phyloP scores from a whole-genome alignment of 1,140 invertebrate genomes.

The Pinna nobilis region DNA sequence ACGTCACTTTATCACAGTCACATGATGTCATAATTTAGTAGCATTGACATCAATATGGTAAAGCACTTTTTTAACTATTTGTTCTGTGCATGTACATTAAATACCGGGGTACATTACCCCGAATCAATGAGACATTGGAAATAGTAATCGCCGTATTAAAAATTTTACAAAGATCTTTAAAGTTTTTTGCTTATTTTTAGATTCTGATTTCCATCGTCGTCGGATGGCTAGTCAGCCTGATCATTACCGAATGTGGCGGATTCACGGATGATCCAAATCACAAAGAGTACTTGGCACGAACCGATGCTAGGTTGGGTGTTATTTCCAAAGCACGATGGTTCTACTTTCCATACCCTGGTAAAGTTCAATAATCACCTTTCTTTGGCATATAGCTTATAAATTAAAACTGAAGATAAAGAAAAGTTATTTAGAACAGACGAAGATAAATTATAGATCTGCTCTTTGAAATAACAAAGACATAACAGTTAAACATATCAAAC shows the following conservation, averaged over 20 bases:
- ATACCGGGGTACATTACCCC: no score
- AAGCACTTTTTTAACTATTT: no score
- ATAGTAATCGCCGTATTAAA: not conserved
- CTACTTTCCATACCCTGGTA: conserved; percentile 88
- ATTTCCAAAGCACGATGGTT: conserved; percentile 87
- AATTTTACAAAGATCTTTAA: not conserved
- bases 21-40: no score
- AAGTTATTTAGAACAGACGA: no score
- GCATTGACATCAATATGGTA: no score
- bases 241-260: conserved; percentile 80
- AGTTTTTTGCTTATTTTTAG: conserved; percentile 80
- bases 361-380: not conserved
- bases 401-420: not conserved
- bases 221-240: conserved; percentile 79
- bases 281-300: conserved; percentile 81
- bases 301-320: conserved; percentile 85
- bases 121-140: not conserved
- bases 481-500: no score
- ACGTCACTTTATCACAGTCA: no score
- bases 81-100: no score
- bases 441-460: no score
- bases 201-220: conserved; percentile 11
- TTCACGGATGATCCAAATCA: conserved; percentile 44
- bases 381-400: not conserved
- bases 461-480: no score